Percentiles rank a stretch among this genome's conserved stretches.
Evolutionary conservation across 2,888 invertebrate genomes (phyloP).

Genomic region (Spodoptera littoralis): DNA sequence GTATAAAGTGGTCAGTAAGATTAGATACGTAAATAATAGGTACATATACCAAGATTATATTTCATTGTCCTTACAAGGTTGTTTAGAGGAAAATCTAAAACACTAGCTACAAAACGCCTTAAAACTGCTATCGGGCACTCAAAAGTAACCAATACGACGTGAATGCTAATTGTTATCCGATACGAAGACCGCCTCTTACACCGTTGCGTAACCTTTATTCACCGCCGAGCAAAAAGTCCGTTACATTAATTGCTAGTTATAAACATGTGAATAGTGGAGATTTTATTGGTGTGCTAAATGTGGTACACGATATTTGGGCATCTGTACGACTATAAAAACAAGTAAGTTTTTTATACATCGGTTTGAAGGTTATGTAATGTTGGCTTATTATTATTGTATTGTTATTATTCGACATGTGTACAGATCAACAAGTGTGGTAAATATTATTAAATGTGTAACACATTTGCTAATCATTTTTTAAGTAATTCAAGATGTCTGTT

Average conservation of each 20-base stretch:
- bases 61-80: neutral
- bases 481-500: no score
- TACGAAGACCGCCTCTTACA: slow-evolving; percentile 49
- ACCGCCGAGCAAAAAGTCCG: slow-evolving; percentile 17
- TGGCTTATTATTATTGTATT: neutral
- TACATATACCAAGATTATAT: neutral
- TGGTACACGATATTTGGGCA: slow-evolving; percentile 14
- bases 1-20: no score
- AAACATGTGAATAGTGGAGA: slow-evolving; percentile 33
- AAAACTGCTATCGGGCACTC: slow-evolving; percentile 20
- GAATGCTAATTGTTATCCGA: slow-evolving; percentile 59
- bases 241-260: slow-evolving; percentile 32
- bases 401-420: no score
- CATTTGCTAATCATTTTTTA: no score
- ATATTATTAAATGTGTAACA: no score
- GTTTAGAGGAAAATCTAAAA: neutral
- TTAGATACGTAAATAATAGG: neutral
- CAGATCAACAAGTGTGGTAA: no score
- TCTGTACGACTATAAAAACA: slow-evolving; percentile 13
- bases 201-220: slow-evolving; percentile 44
- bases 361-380: slow-evolving; percentile 1
- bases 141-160: slow-evolving; percentile 47
- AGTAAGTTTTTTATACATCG: slow-evolving; percentile 1
- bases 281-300: slow-evolving; percentile 35
- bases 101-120: slow-evolving; percentile 9